These are phyloP conservation scores for Rotaria magnacalcarata DNA, from an alignment of 2,888 invertebrate genomes.

Conservation along the genomic window DNA sequence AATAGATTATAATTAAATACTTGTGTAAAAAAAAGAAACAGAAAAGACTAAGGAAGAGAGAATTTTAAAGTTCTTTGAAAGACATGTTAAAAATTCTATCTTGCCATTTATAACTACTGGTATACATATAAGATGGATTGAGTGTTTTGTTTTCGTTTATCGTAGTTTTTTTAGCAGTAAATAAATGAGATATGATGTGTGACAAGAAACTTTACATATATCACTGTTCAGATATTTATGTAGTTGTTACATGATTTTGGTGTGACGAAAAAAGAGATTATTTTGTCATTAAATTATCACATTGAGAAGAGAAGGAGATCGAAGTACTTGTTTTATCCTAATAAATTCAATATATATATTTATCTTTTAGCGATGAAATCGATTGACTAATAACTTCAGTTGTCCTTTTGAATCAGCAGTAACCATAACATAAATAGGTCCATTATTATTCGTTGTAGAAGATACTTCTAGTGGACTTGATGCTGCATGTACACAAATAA, in stretches of 20 bases:
- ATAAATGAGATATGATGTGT: not conserved
- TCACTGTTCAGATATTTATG: not conserved
- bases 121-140: not conserved
- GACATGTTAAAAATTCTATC: not conserved
- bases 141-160: not conserved
- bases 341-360: not conserved
- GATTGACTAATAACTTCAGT: conserved; percentile 28
- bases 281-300: conserved; percentile 15
- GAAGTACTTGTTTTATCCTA: too few relatives aligned
- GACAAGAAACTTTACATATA: not conserved
- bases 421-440: conserved; percentile 18
- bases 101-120: not conserved
- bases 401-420: conserved; percentile 17
- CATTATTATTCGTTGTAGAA: not conserved
- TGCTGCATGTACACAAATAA: not conserved
- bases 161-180: not conserved
- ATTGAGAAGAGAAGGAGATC: not conserved
- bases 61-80: not conserved
- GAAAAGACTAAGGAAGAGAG: not conserved
- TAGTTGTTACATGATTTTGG: not conserved
- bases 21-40: not conserved
- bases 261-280: not conserved
- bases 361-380: conserved; percentile 21
- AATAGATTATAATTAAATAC: not conserved
- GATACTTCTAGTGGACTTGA: not conserved